Base-by-base conservation (phyloP, 2,797 vertebrate genomes). In the Arctocebus calabarensis region DNA sequence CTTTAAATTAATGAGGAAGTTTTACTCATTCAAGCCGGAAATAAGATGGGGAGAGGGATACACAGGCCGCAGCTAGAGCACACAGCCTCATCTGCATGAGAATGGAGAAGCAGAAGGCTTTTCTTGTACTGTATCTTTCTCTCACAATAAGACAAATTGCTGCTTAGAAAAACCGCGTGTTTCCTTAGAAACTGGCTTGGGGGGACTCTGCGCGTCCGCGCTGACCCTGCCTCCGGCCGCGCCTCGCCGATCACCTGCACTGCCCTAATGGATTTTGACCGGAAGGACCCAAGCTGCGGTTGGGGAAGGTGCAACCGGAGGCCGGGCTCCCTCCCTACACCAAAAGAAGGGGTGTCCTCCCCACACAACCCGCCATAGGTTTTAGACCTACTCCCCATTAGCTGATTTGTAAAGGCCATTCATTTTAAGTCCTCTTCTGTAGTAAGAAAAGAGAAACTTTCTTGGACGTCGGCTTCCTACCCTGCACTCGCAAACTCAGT, bases 71-170 rank as follows among this genome's bases (percentile, higher is more conserved):
- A 27, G 71, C 37, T 66, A 0, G 40, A 57, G 91, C 84, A 27
- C 93, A 96, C 90, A 62, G 66, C 68, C 94, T 97, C 95, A 98
- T 98, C 95, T 98, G 78, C 97, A 97, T 97, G 90, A 98, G 97
- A 98, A 98, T 97, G 96, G 96, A 97, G 94, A 95, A 94, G 94
- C 55, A 3, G 91, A 97, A 96, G 91, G 95, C 94, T 97, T 98
- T 97, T 97, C 94, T 75, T 79, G 84, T 88, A 93, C 84, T 52
- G 2, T 95, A 97, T 95, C 97, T 95, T 85, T 97, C 97, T 97
- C 90, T 96, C 95, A 95, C 94, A 97, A 27, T 95, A 95, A 95
- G 79, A 97, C 94, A 82, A 66, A 91, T 92, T 70, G 57, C 96
- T 97, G 78, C 70, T 98, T 95, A 97, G 95, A 84, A 96, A 94